Evolutionary conservation across 2,888 invertebrate genomes (phyloP).

Genomic region (Phengaris alcon): DNA sequence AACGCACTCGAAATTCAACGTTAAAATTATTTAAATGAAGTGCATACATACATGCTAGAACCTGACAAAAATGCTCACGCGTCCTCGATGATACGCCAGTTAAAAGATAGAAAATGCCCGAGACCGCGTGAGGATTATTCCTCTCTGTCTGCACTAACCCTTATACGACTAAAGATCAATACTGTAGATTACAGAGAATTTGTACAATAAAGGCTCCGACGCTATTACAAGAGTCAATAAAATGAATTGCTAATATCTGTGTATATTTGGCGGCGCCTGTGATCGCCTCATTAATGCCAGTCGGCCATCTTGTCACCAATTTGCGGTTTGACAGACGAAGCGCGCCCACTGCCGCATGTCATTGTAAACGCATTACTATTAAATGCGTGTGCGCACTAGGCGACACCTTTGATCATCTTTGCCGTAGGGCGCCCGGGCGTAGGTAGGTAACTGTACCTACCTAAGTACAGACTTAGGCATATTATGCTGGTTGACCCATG

Average conservation of each 20-base stretch:
- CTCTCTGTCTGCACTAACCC: no score
- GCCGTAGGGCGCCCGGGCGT: not conserved
- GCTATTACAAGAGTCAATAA: constrained; percentile 26
- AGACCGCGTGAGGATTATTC: no score
- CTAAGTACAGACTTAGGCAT: no score
- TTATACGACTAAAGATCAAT: constrained; percentile 28
- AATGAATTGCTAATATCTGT: constrained; percentile 29
- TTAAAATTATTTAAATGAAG: no score
- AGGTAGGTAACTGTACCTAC: no score
- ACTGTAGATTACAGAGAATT: constrained; percentile 24
- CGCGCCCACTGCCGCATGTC: constrained; percentile 37
- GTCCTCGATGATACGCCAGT: no score
- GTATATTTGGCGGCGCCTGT: constrained; percentile 36
- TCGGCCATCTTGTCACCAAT: constrained; percentile 54
- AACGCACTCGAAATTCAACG: no score
- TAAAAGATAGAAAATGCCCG: no score
- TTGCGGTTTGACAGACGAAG: constrained; percentile 48
- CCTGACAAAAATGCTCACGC: no score
- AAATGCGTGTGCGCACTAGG: not conserved
- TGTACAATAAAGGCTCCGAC: constrained; percentile 34
- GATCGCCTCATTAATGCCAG: constrained; percentile 52
- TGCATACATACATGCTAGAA: no score
- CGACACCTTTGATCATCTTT: not conserved
- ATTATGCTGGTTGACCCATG: no score
- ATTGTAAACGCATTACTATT: constrained; percentile 27